Conservation (phyloP, 2,113 vertebrate species). For the Dendrocopos noguchii region DNA sequence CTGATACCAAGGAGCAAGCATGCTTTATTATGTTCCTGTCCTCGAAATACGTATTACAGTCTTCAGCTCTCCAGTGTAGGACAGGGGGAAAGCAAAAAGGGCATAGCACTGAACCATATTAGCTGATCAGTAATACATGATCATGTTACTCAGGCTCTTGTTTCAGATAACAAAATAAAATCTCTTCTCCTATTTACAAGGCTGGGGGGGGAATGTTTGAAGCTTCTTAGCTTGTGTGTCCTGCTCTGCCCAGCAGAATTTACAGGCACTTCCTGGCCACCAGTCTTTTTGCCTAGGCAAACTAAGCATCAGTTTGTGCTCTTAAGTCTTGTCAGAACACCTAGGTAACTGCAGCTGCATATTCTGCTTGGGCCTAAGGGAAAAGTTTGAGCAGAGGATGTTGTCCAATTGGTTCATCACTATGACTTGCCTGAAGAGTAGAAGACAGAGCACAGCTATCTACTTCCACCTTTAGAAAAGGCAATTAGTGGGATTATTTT, state of each 20-base stretch:
- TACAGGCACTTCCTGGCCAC: no score
- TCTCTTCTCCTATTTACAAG: background rate
- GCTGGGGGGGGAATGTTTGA: background rate
- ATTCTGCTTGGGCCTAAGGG: background rate
- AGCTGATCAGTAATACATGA: background rate
- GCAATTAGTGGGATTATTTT: background rate
- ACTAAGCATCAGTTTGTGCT: background rate
- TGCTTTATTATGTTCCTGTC: background rate
- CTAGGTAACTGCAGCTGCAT: background rate
- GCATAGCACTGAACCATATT: background rate
- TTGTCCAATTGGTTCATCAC: background rate
- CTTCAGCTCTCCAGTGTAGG: background rate
- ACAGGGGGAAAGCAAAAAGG: background rate
- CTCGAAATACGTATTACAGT: background rate
- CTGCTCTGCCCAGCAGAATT: background rate
- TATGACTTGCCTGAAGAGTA: background rate
- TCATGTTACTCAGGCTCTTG: background rate
- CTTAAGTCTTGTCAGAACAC: background rate
- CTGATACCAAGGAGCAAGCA: background rate
- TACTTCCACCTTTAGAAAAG: background rate
- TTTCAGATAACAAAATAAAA: background rate
- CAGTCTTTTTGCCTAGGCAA: background rate
- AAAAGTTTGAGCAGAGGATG: background rate
- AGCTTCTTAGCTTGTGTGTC: background rate
- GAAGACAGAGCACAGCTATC: background rate